Evolutionary conservation across 2,888 invertebrate species (phyloP).

Genomic region (Zhuqinia jingwanae): DNA sequence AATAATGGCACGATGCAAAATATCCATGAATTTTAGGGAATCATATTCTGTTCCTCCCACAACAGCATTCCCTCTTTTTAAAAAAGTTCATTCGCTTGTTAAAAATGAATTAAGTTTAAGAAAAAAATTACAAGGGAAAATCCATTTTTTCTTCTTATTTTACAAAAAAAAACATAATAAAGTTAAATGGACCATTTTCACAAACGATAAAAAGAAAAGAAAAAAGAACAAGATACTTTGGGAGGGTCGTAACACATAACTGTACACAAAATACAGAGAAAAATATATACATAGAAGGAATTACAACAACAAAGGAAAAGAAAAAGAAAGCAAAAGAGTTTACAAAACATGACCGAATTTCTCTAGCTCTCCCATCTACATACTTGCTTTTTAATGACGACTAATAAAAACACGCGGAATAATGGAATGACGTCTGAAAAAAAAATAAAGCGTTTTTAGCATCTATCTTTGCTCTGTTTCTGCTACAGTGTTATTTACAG

Average conservation of each 20-base stretch:
- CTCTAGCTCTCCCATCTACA: too few relatives aligned
- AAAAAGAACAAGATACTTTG: neutral
- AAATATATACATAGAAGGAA: neutral
- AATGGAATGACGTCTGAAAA: constrained; percentile 12
- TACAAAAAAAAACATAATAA: constrained; percentile 2
- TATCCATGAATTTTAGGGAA: too few relatives aligned
- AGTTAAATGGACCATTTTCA: constrained; percentile 3
- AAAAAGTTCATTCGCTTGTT: neutral
- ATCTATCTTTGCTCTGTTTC: too few relatives aligned
- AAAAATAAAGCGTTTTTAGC: too few relatives aligned
- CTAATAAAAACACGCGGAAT: constrained; percentile 41
- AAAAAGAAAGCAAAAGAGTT: neutral
- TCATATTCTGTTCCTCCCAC: neutral
- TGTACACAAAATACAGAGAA: neutral
- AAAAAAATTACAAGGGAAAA: neutral
- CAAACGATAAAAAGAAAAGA: neutral
- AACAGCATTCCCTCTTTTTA: too few relatives aligned
- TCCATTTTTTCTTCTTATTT: neutral
- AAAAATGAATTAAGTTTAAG: neutral
- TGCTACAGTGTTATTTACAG: too few relatives aligned
- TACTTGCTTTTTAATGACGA: constrained; percentile 28
- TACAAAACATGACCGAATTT: too few relatives aligned
- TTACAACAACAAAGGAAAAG: neutral
- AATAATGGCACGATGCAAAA: too few relatives aligned
- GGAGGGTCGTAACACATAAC: neutral